Conservation (phyloP, 2,888 invertebrate species). For the Amorpha juglandis region DNA sequence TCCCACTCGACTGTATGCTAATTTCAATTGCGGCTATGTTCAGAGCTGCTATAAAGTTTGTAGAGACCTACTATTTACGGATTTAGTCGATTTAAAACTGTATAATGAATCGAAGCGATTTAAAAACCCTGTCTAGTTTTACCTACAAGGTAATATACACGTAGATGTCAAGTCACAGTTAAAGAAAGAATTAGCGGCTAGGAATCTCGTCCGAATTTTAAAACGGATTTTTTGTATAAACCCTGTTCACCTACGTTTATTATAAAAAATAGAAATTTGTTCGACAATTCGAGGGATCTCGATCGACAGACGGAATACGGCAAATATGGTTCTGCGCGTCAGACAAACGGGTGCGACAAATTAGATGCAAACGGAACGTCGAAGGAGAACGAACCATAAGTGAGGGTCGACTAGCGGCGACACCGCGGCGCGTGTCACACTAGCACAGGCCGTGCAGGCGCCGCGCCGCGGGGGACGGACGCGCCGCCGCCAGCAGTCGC, state of each 20-base stretch:
- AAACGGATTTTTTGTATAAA: slow-evolving; percentile 58
- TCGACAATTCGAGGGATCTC: slow-evolving; percentile 25
- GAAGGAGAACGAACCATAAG: slow-evolving; percentile 1
- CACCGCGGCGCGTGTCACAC: slow-evolving; percentile 30
- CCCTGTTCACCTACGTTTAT: slow-evolving; percentile 69
- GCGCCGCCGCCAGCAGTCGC: slow-evolving; percentile 81
- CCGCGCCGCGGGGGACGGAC: slow-evolving; percentile 66
- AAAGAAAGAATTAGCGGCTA: not conserved
- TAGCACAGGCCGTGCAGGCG: slow-evolving; percentile 78
- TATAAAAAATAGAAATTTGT: slow-evolving; percentile 39
- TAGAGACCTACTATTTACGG: not conserved
- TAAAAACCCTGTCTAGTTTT: slow-evolving; percentile 7
- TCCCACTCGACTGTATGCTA: too few species aligned
- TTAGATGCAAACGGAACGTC: slow-evolving; percentile 12
- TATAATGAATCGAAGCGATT: not conserved
- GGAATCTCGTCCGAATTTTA: slow-evolving; percentile 29
- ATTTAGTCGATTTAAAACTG: not conserved
- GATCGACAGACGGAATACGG: slow-evolving; percentile 19
- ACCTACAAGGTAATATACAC: slow-evolving; percentile 9
- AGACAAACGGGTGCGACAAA: slow-evolving; percentile 24
- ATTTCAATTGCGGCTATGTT: too few species aligned
- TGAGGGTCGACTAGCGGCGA: slow-evolving; percentile 21
- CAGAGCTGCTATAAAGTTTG: too few species aligned
- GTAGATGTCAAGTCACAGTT: not conserved
- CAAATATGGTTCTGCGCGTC: slow-evolving; percentile 15